phyloP scores from a whole-genome alignment of 2,888 invertebrate genomes.

The Omphaloscelis lunosa region DNA sequence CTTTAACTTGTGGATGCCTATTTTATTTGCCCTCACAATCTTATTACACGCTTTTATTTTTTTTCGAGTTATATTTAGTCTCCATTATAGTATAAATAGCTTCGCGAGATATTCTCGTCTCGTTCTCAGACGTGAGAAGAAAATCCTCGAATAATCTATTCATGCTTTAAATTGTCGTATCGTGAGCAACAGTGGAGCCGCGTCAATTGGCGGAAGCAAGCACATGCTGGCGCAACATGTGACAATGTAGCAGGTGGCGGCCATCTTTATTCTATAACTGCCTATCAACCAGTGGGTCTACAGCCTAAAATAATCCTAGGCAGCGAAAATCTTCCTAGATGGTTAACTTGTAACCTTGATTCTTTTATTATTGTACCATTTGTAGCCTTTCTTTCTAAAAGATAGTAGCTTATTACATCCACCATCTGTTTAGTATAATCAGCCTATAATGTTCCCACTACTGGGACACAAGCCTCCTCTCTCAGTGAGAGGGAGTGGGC shows the following conservation, averaged over 20 bases:
- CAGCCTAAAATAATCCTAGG: conserved; percentile 60
- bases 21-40: neutral
- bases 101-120: neutral
- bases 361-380: neutral
- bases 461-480: no score
- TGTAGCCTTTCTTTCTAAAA: neutral
- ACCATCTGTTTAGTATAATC: no score
- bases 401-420: neutral
- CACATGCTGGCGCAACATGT: conserved; percentile 85
- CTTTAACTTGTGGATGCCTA: neutral
- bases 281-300: conserved; percentile 79
- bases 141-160: neutral
- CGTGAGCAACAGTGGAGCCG: conserved; percentile 70
- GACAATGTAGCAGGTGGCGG: conserved; percentile 82
- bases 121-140: neutral
- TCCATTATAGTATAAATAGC: neutral
- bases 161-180: conserved; percentile 54
- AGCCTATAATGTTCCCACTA: no score
- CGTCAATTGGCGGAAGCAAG: conserved; percentile 81
- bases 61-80: no score
- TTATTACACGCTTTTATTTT: no score
- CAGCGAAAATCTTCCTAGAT: conserved; percentile 40
- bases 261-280: conserved; percentile 82
- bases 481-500: no score
- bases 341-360: conserved; percentile 54